phyloP scores from a whole-genome alignment of 2,113 vertebrate species.

The Spermophilus dauricus region DNA sequence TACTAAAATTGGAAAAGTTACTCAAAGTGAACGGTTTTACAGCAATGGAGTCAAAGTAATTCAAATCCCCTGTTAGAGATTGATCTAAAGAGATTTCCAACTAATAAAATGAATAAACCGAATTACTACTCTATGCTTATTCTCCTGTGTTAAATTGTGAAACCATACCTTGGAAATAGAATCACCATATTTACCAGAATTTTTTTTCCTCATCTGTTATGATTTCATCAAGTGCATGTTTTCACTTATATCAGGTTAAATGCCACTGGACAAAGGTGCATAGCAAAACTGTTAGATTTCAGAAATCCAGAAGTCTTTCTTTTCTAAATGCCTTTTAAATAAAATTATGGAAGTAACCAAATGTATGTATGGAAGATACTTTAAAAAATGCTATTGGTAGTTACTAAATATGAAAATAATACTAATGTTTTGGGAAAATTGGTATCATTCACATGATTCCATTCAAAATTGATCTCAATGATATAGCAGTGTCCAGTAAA shows the following conservation, averaged over 20 bases:
- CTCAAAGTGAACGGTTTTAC: neutral
- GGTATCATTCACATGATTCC: neutral
- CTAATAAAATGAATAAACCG: constrained; percentile 64
- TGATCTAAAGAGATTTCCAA: constrained; percentile 62
- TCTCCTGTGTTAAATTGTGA: constrained; percentile 56
- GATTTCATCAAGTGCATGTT: constrained; percentile 40
- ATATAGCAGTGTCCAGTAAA: neutral
- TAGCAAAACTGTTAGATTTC: neutral
- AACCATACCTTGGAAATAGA: constrained; percentile 21
- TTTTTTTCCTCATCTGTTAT: constrained; percentile 44
- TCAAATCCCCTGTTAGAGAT: neutral
- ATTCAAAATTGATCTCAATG: neutral
- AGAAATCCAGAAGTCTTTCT: constrained; percentile 30
- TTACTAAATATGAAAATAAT: neutral
- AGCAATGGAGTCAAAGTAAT: neutral
- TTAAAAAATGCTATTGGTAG: constrained; percentile 3
- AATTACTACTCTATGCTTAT: neutral
- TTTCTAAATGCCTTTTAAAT: neutral
- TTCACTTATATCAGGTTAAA: constrained; percentile 49
- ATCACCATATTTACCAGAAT: neutral
- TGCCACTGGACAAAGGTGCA: constrained; percentile 9
- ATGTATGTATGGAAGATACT: neutral
- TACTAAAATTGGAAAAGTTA: constrained; percentile 57
- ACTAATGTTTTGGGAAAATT: neutral
- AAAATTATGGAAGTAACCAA: neutral